Conservation (phyloP, 2,888 invertebrate species). For the Lycophotia porphyrea region DNA sequence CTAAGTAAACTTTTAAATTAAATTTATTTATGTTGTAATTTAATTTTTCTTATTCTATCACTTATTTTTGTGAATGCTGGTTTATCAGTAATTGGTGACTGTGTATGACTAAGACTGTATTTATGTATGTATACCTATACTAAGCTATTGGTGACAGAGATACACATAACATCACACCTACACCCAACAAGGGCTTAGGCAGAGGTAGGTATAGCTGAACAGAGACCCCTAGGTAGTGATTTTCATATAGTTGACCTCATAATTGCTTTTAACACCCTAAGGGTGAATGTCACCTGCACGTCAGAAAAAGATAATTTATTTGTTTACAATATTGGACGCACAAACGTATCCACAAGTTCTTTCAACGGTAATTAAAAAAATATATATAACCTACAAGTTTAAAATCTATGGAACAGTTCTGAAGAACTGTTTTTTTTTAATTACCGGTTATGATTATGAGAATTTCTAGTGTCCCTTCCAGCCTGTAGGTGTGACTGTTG, state of each 20-base stretch:
- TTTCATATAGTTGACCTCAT: neutral
- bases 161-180: neutral
- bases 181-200: neutral
- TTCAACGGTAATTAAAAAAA: too few species aligned
- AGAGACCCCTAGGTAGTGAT: neutral
- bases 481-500: neutral
- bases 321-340: too few species aligned
- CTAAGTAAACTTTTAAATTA: too few species aligned
- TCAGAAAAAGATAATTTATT: too few species aligned
- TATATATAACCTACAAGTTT: neutral
- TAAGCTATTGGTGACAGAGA: too few species aligned
- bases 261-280: neutral
- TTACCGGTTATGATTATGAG: neutral
- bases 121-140: too few species aligned
- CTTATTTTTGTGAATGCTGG: too few species aligned
- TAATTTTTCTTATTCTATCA: too few species aligned
- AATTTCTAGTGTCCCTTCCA: neutral
- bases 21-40: too few species aligned
- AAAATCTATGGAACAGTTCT: neutral
- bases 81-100: too few species aligned
- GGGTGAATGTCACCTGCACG: neutral
- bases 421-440: neutral
- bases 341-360: too few species aligned
- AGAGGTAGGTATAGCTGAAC: neutral
- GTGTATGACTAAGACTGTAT: too few species aligned